Evolutionary conservation across 1,140 invertebrate species (phyloP).

Genomic region (Harpegnathos saltator): DNA sequence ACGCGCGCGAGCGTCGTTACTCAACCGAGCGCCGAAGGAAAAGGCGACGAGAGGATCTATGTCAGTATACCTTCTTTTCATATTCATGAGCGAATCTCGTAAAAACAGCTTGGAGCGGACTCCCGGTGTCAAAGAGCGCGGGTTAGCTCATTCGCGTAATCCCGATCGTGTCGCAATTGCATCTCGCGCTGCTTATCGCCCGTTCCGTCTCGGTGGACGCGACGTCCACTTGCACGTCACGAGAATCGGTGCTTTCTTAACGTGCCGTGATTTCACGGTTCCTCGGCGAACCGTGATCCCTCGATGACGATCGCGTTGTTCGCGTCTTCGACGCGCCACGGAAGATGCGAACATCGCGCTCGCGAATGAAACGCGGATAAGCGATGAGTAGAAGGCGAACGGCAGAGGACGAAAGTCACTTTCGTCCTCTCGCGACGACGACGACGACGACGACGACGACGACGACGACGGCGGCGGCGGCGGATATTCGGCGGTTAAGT

Average conservation of each 20-base stretch:
- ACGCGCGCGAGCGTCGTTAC: not conserved
- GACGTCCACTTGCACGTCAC: not conserved
- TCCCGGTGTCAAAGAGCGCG: constrained; percentile 79
- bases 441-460: no score
- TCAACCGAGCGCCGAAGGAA: constrained; percentile 6
- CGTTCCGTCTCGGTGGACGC: not conserved
- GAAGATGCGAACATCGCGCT: not conserved
- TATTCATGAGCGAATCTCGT: constrained; percentile 72
- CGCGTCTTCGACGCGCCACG: not conserved
- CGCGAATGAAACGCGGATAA: constrained; percentile 39
- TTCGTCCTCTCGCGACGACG: constrained; percentile 41
- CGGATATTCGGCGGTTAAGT: not conserved
- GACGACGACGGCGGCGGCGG: no score
- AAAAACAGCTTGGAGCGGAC: constrained; percentile 79
- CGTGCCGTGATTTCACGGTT: not conserved
- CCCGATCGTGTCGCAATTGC: constrained; percentile 22
- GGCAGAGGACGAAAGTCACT: constrained; percentile 68
- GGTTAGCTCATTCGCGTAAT: constrained; percentile 66
- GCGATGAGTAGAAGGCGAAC: constrained; percentile 50
- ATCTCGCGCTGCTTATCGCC: not conserved
- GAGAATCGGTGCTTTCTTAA: not conserved
- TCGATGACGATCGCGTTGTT: constrained; percentile 2
- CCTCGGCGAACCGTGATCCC: not conserved
- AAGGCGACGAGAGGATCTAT: constrained; percentile 29
- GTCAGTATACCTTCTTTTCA: constrained; percentile 61